Evolutionary conservation across 1,140 invertebrate species (phyloP), one percentile per base, ranked within the genome.

Genomic region (Chymomyza costata): DNA sequence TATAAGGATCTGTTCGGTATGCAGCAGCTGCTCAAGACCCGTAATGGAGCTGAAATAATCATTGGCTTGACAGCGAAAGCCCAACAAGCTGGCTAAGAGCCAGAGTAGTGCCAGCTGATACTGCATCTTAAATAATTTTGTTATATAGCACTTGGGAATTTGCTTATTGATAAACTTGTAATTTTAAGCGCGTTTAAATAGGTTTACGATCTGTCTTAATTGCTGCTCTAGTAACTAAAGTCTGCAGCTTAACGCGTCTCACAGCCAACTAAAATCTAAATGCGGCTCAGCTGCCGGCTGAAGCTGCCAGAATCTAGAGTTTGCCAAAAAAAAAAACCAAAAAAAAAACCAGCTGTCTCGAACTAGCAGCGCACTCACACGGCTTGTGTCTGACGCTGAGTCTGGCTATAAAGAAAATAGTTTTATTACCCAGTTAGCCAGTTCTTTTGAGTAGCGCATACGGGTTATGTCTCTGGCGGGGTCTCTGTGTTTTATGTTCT

Each of bases 21-120:
- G 89, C 17, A 98, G 86, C 8, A 97, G 87, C 55, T 92, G 91
- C 86, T 97, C 94, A 71, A 97, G 88, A 64, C 97, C 95, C 3
- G 91, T 92, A 58, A 97, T 88, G 6, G 95, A 95, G 0, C 95
- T 97, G 83, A 94, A 98, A 5, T 97, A 86, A 86, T 97, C 82
- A 48, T 73, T 56, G n/a, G 73, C 66, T 11, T 34, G 25, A 5
- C 62, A 48, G 5, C 37, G 2, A 7, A 11, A 35, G 6, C 16
- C 10, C 3, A 58, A 13, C 3, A 58, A 13, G 8, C 44, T 56
- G 45, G 45, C 70, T 19, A 71, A 16, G 2, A 71, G 3, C 11
- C 41, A 16, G n/a, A n/a, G n/a, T 10, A 49, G 15, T 17, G 43
- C 44, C 44, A 78, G 15, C 19, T 68, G 37, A 16, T 30, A 39